Evolutionary conservation across 2,888 invertebrate species (phyloP).

Genomic region (Calephelis perditalis): DNA sequence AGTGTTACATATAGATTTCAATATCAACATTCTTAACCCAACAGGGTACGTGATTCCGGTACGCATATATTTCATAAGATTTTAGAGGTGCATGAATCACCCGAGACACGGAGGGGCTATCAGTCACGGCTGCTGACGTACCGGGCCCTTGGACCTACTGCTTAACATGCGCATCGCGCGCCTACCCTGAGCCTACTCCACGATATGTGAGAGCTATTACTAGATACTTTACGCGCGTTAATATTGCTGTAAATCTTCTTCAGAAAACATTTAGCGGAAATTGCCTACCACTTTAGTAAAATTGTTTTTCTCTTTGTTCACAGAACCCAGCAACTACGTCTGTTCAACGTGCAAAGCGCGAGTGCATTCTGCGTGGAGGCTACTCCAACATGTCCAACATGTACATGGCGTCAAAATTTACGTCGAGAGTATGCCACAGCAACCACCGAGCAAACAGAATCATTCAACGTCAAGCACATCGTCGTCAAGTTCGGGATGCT

Average conservation of each 20-base stretch:
- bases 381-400: conserved; percentile 96
- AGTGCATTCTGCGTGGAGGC: conserved; percentile 95
- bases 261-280: conserved; percentile 47
- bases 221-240: conserved; percentile 76
- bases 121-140: conserved; percentile 65
- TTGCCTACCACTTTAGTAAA: conserved; percentile 33
- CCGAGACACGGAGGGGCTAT: conserved; percentile 72
- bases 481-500: conserved; percentile 76
- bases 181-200: conserved; percentile 70
- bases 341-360: conserved; percentile 96
- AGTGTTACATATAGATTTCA: conserved; percentile 74
- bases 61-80: conserved; percentile 78
- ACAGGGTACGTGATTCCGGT: conserved; percentile 68
- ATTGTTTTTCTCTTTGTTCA: conserved; percentile 46
- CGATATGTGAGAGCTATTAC: conserved; percentile 79
- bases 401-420: conserved; percentile 96
- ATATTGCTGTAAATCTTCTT: conserved; percentile 72
- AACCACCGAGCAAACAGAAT: conserved; percentile 66
- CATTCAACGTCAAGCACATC: conserved; percentile 79
- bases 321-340: conserved; percentile 96
- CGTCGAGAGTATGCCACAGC: conserved; percentile 80
- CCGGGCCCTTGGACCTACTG: conserved; percentile 67
- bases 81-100: conserved; percentile 78
- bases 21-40: conserved; percentile 76
- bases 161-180: conserved; percentile 68